phyloP scores from a whole-genome alignment of 2,113 vertebrate species.

The Mirza zaza region DNA sequence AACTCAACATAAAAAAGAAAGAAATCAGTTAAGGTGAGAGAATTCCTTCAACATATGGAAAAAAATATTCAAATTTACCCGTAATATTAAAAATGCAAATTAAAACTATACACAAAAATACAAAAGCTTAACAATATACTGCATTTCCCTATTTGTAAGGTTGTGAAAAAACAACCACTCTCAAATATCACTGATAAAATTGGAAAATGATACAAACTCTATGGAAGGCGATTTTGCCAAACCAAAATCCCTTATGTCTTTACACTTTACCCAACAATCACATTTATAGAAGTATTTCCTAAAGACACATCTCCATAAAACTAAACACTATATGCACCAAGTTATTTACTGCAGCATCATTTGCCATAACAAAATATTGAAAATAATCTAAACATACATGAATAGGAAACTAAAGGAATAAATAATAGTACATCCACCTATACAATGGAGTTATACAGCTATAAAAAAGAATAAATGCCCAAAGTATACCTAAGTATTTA shows the following conservation, averaged over 20 bases:
- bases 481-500: no score
- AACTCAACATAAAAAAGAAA: no score
- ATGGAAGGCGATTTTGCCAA: background rate
- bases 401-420: background rate
- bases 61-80: background rate
- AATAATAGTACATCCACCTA: background rate
- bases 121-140: background rate
- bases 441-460: background rate
- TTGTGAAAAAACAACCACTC: background rate
- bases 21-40: no score
- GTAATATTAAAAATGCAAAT: background rate
- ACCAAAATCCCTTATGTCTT: background rate
- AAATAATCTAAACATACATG: background rate
- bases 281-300: background rate
- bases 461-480: background rate
- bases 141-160: background rate
- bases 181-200: background rate
- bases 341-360: background rate
- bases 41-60: background rate
- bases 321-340: background rate
- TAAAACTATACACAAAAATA: background rate
- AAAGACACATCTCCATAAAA: background rate
- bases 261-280: background rate
- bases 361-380: background rate
- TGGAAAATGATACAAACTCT: slow-evolving; percentile 12